phyloP scores from a whole-genome alignment of 2,888 invertebrate genomes.

The Ariolimax columbianus region DNA sequence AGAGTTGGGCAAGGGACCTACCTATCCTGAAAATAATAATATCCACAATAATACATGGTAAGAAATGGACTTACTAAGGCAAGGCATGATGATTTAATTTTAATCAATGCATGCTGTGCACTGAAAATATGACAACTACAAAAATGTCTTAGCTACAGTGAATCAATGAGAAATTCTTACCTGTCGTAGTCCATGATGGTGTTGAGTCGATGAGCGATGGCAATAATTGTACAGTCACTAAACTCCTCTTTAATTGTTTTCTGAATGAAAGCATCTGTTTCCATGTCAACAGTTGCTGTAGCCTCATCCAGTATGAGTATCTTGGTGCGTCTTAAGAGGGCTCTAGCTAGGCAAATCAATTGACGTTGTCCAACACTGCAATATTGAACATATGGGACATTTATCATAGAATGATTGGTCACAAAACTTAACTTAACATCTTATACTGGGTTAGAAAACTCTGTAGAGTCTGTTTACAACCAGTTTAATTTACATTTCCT shows the following conservation, averaged over 20 bases:
- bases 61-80: too few species aligned
- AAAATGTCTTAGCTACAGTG: not conserved
- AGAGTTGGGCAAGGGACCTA: too few species aligned
- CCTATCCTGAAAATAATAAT: too few species aligned
- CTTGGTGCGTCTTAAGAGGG: constrained; percentile 3
- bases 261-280: constrained; percentile 25
- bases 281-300: constrained; percentile 29
- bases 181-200: constrained; percentile 47
- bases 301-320: constrained; percentile 27
- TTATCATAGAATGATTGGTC: too few species aligned
- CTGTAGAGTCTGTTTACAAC: too few species aligned
- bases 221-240: constrained; percentile 2
- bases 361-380: constrained; percentile 53
- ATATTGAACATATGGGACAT: not conserved
- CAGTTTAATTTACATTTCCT: too few species aligned
- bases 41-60: too few species aligned
- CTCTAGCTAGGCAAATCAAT: constrained; percentile 41
- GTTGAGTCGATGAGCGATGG: constrained; percentile 33
- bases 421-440: too few species aligned
- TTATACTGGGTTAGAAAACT: too few species aligned
- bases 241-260: constrained; percentile 8
- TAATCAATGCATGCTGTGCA: too few species aligned
- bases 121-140: too few species aligned
- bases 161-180: not conserved
- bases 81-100: too few species aligned